Evolutionary conservation across 2,113 vertebrate species (phyloP).

Genomic region (Meleagris gallopavo): DNA sequence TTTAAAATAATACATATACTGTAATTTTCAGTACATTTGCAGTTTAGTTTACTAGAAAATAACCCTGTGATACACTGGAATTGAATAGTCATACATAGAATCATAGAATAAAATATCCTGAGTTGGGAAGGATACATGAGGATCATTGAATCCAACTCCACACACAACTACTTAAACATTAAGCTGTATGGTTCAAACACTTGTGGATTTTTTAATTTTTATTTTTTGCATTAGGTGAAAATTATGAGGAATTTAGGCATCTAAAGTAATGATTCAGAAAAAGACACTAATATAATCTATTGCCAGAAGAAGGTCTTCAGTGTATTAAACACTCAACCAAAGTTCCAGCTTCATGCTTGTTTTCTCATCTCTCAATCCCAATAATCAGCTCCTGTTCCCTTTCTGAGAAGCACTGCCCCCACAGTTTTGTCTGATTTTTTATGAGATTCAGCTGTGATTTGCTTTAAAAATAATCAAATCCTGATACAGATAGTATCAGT

Average conservation of each 20-base stretch:
- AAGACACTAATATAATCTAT: neutral
- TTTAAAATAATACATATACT: slow-evolving; percentile 63
- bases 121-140: neutral
- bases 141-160: neutral
- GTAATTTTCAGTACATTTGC: slow-evolving; percentile 35
- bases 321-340: neutral
- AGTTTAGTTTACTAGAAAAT: slow-evolving; percentile 58
- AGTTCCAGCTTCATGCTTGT: neutral
- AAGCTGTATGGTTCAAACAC: neutral
- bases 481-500: neutral
- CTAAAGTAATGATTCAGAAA: slow-evolving; percentile 1
- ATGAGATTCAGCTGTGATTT: neutral
- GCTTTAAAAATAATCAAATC: neutral
- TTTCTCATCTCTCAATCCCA: neutral
- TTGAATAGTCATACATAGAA: neutral
- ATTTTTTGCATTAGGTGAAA: neutral
- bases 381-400: neutral
- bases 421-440: neutral
- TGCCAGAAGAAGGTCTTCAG: neutral
- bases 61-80: slow-evolving; percentile 14
- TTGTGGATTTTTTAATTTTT: neutral
- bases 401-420: neutral
- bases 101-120: neutral
- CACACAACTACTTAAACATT: neutral
- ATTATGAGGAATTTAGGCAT: neutral